Evolutionary conservation across 2,888 invertebrate genomes (phyloP), one percentile per base, ranked within the genome.

Genomic region (Antitype chi): DNA sequence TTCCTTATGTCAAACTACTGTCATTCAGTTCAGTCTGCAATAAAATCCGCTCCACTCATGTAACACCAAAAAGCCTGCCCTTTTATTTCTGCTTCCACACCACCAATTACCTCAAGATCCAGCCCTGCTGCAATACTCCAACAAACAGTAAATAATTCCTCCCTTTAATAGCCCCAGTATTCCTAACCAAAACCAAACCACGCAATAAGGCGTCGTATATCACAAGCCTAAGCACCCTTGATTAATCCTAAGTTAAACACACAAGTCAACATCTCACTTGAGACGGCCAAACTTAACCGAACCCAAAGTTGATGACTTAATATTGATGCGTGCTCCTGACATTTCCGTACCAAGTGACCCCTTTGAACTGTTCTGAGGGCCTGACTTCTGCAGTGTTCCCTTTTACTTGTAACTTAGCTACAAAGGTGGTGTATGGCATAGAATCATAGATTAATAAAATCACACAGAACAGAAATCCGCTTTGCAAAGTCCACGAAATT

Each of bases 321-420:
- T 95, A 96, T 95, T 95, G 95, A 95, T 94, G 94, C 89, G 93
- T 95, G 96, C 90, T 93, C 93, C 92, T 94, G 96, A 95, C 96
- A 90, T 95, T 94, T 95, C 92, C 94, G 91, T 92, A 92, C 91
- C 90, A 90, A 93, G 91, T 92, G 92, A 93, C 93, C 94, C 76
- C 93, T 92, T 92, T 89, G 89, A 90, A 90, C 85, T 82, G 87
- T 90, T 75, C 74, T 77, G 85, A 90, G 88, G 86, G 88, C 85
- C 87, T 87, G 89, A 89, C 86, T 88, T 86, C 74, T 87, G 86
- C 87, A 86, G 84, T 85, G 70, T 78, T 86, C 82, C 93, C 92
- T 90, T 93, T 91, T 89, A 93, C 91, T 93, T 92, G 81, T 74
- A 92, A 94, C 90, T 94, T 93, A 85, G 87, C 86, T 91, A 91